These are phyloP conservation scores for Balaenoptera acutorostrata DNA, from an alignment of 2,113 vertebrate genomes.

Conservation along the genomic window DNA sequence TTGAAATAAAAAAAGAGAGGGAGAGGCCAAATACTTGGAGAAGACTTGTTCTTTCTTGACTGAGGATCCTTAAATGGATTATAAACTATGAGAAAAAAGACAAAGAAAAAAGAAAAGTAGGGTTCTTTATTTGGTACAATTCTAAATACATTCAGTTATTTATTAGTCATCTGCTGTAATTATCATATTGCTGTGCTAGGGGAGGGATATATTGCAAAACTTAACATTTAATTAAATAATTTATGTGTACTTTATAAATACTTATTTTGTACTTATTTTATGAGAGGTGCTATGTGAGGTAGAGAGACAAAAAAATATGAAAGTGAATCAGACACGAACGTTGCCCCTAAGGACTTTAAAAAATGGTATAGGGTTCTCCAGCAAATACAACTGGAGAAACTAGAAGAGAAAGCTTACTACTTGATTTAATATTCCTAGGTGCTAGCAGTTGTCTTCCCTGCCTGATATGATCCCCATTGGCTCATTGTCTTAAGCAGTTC, in stretches of 20 bases:
- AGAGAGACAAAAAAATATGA: neutral
- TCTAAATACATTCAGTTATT: neutral
- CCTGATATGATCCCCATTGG: no score
- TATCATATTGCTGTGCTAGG: neutral
- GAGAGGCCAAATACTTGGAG: neutral
- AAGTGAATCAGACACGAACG: neutral
- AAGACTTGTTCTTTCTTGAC: neutral
- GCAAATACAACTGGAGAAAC: neutral
- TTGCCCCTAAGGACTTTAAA: neutral
- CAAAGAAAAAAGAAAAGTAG: neutral
- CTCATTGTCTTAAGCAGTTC: neutral
- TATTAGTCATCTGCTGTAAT: neutral
- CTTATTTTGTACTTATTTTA: neutral
- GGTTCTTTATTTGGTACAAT: neutral
- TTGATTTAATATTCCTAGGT: neutral
- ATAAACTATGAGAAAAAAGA: neutral
- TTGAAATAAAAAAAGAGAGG: neutral
- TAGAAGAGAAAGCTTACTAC: neutral
- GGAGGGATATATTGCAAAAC: neutral
- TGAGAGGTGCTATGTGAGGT: neutral
- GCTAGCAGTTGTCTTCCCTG: neutral
- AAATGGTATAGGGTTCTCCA: neutral
- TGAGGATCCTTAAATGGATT: neutral
- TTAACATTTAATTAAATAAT: neutral
- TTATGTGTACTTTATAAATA: neutral